phyloP scores from a whole-genome alignment of 2,888 invertebrate genomes.

The Parascotia fuliginaria region DNA sequence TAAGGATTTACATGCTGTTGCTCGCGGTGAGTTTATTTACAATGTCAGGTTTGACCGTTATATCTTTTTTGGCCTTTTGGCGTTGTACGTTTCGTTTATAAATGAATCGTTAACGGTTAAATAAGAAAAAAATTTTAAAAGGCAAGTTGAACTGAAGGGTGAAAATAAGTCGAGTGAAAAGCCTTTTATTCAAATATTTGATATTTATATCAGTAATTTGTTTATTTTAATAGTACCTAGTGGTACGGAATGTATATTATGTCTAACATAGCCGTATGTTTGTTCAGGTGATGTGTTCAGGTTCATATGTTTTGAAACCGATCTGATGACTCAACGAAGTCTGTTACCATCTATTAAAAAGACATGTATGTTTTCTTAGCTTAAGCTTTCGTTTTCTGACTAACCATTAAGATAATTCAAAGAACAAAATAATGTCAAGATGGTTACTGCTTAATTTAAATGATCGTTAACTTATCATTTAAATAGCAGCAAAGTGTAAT shows the following conservation, averaged over 20 bases:
- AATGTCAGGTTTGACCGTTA: conserved; percentile 32
- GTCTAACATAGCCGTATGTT: conserved; percentile 21
- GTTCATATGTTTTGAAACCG: conserved; percentile 13
- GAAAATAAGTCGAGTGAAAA: neutral
- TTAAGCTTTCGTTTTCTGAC: too few relatives aligned
- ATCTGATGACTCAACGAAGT: conserved; percentile 34
- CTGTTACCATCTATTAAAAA: conserved; percentile 13
- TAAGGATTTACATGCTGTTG: conserved; percentile 50
- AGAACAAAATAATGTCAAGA: neutral
- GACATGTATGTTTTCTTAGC: too few relatives aligned
- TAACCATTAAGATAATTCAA: too few relatives aligned
- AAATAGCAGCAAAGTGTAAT: too few relatives aligned
- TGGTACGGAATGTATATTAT: conserved; percentile 7
- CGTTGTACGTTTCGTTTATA: too few relatives aligned
- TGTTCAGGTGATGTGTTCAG: conserved; percentile 35
- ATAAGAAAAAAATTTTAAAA: too few relatives aligned
- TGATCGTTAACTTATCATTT: too few relatives aligned
- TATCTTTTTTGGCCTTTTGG: conserved; percentile 25
- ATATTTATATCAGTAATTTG: neutral
- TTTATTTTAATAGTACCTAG: neutral
- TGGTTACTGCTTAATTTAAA: too few relatives aligned
- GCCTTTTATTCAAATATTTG: too few relatives aligned
- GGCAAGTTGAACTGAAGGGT: too few relatives aligned
- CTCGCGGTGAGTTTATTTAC: conserved; percentile 49
- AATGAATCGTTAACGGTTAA: too few relatives aligned